Base-by-base conservation (phyloP, 2,113 vertebrate species). In the Brachypteracias leptosomus region DNA sequence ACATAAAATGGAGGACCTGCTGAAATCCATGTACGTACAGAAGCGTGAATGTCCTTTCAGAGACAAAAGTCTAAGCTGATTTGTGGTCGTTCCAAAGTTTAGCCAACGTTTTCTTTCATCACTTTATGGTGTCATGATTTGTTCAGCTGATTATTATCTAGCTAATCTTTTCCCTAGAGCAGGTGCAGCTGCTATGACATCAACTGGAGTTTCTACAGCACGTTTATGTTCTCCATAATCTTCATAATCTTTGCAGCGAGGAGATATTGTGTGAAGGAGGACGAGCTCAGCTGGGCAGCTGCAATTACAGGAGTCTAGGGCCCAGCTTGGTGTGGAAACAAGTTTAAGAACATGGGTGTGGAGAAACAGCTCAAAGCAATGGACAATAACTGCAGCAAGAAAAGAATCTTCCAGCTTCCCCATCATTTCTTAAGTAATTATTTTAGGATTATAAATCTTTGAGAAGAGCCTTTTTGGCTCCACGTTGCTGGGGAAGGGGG, bases 401-500 rank as follows among this genome's bases (percentile, higher is more conserved):
- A 75, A 35, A 54, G 17, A 59, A 36, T 44, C 63, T 38, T 44
- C 36, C 42, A 51, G 78, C 65, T 54, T 33, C 13, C 19, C 16
- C 1, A 0, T 1, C 25, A 18, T 70, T 72, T 75, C 58, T 31
- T 73, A 15, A 67, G 26, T 13, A 78, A 71, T 16, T 40, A 79
- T 44, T 18, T 71, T 20, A 44, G 19, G 28, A 31, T n/a, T 74
- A 44, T 76, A 31, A 20, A 31, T 38, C 33, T 71, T 75, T 18
- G 57, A 25, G 24, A 44, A 51, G 29, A 17, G 12, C 3, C 42
- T 65, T 58, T 84, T 38, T 55, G 88, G 49, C 47, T 78, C 15
- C 20, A 20, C 0, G 0, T 12, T 63, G 51, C 68, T 87, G 35
- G 36, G 52, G 44, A 57, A 52, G n/a, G 13, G 31, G n/a, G n/a